These are phyloP conservation scores for Phoenicopterus ruber DNA, from an alignment of 2,113 vertebrate genomes.

Conservation along the genomic window DNA sequence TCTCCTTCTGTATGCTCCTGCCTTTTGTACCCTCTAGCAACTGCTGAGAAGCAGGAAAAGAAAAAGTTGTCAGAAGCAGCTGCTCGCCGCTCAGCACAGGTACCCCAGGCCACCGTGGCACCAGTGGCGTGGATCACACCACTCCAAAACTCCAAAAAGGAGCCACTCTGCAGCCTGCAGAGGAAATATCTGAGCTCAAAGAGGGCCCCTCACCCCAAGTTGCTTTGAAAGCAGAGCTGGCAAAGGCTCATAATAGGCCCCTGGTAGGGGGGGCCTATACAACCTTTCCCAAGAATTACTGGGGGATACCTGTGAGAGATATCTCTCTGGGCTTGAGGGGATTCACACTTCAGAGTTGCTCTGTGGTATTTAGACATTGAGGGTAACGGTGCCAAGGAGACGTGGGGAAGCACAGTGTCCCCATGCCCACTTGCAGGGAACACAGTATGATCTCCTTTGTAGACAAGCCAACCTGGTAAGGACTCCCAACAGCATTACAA, in stretches of 20 bases:
- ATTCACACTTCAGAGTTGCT: neutral
- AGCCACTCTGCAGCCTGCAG: neutral
- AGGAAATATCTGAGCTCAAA: neutral
- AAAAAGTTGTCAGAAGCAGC: neutral
- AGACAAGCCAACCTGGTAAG: neutral
- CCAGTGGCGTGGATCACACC: rapidly evolving
- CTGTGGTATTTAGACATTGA: neutral
- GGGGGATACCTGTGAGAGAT: neutral
- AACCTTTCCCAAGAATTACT: neutral
- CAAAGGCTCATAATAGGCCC: neutral
- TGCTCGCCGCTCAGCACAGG: neutral
- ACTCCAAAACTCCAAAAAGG: neutral
- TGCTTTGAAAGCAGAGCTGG: neutral
- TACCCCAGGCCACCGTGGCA: neutral
- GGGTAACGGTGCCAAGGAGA: neutral
- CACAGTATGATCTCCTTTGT: neutral
- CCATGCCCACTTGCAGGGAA: neutral
- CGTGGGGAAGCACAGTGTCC: neutral
- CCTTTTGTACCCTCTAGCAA: neutral
- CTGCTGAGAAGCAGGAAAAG: neutral
- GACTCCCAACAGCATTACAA: neutral
- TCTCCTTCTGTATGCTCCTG: neutral
- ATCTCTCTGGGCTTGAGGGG: neutral
- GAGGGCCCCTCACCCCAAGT: neutral
- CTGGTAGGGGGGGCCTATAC: neutral